A percentile compares a stretch with the other conserved stretches of the same genome.
These are phyloP conservation scores for Bombyx mori DNA, from an alignment of 1,140 invertebrate genomes.

Conservation along the genomic window DNA sequence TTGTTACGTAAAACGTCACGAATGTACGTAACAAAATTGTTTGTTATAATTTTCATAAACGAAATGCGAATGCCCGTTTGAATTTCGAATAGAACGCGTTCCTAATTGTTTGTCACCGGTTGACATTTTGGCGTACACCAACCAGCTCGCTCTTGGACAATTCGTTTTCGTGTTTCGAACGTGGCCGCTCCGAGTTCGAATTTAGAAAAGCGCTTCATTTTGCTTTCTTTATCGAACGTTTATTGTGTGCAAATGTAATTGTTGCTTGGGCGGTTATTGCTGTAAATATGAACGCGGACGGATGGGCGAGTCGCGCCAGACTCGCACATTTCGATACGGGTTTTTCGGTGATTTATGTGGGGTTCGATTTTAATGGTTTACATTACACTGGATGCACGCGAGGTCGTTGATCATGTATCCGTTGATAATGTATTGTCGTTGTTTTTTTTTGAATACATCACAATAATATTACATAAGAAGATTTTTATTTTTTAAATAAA, in stretches of 20 bases:
- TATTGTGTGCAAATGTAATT: slow-evolving; percentile 58
- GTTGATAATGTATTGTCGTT: no score
- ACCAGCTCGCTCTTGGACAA: slow-evolving; percentile 53
- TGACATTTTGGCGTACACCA: slow-evolving; percentile 64
- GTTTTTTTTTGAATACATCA: no score
- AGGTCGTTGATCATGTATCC: no score
- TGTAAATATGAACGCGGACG: slow-evolving; percentile 29
- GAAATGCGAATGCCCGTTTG: slow-evolving; percentile 43
- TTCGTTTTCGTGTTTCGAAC: slow-evolving; percentile 54
- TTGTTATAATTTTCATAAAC: slow-evolving; percentile 33
- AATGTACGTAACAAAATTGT: slow-evolving; percentile 3
- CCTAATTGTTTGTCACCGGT: slow-evolving; percentile 60
- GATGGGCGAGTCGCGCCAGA: slow-evolving; percentile 22
- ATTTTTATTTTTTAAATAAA: no score
- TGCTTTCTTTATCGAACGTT: slow-evolving; percentile 43
- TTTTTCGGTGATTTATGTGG: no score
- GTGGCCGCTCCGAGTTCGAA: slow-evolving; percentile 58
- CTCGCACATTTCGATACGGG: neutral
- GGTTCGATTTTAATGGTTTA: no score
- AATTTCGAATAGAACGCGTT: slow-evolving; percentile 58
- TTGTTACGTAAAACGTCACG: no score
- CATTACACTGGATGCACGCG: no score
- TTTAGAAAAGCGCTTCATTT: slow-evolving; percentile 56
- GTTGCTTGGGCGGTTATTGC: slow-evolving; percentile 36
- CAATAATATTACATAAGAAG: no score